Evolutionary conservation across 2,888 invertebrate genomes (phyloP), one percentile per base, ranked within the genome.

Genomic region (Sceliomorpha sp.): DNA sequence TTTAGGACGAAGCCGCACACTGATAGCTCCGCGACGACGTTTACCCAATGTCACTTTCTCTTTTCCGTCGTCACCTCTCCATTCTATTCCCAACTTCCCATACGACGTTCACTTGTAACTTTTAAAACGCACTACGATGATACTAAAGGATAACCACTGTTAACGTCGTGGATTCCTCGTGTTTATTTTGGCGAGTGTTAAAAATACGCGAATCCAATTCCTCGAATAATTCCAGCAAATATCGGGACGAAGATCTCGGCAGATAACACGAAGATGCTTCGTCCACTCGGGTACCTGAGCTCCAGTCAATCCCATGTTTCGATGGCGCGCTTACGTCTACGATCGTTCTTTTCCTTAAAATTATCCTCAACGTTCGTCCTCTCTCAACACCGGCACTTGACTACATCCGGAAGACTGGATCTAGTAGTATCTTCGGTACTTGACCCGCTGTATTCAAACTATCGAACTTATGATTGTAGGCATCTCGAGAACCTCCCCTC

Each of bases 201-300:
- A 58, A 70, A 40, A 34, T 29, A 45, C 17, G 31, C 31, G 55
- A 63, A 67, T 70, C 74, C 80, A 81, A 81, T 81, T 81, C 81
- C 81, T 79, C 74, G 60, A 76, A 70, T 78, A 81, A 81, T 80
- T 81, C 80, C 80, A 76, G 72, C 73, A 70, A 71, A 75, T 77
- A 69, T 71, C 70, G 58, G 37, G 73, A 71, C 70, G 73, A 73
- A 53, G 68, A 63, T 60, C 64, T 58, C 50, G 47, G 15, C 3
- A 7, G 42, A 45, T 15, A 15, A n/a, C 12, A 5, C 2, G 3
- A 45, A 72, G 50, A 36, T 60, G 59, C 40, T 58, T 42, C 53
- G 63, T 44, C 32, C 31, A 45, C 47, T 36, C 24, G 32, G 58
- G 48, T 60, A 67, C 40, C 58, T 58, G 66, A 72, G 64, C 53